These are phyloP conservation scores for Drosophila murphyi DNA, from an alignment of 1,140 invertebrate species.

Conservation along the genomic window DNA sequence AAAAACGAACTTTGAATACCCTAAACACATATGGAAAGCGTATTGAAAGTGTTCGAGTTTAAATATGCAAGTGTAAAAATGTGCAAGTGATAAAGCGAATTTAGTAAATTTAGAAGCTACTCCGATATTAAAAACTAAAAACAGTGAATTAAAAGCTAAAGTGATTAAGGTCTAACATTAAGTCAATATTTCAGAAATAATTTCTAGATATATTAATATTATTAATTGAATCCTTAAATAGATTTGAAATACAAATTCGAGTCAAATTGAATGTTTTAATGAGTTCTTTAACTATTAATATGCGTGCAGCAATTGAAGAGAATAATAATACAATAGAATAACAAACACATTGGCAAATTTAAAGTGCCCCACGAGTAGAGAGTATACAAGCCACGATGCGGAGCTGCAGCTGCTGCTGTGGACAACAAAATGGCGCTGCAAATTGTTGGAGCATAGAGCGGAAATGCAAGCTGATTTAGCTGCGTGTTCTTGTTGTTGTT, in stretches of 20 bases:
- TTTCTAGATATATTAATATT: too few relatives aligned
- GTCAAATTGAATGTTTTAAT: background rate
- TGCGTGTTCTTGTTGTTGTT: conserved; percentile 34
- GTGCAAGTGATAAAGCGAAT: background rate
- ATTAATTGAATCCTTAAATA: too few relatives aligned
- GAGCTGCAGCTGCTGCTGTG: conserved; percentile 37
- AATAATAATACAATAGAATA: too few relatives aligned
- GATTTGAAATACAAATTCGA: too few relatives aligned
- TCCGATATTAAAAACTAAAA: too few relatives aligned
- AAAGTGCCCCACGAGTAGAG: background rate
- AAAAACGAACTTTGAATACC: conserved; percentile 10
- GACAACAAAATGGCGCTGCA: conserved; percentile 70
- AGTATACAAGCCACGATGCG: conserved; percentile 12
- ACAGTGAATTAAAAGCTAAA: too few relatives aligned
- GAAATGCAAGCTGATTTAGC: conserved; percentile 75
- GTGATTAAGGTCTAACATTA: too few relatives aligned
- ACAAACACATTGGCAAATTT: background rate
- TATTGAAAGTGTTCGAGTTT: background rate
- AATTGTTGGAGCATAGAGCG: conserved; percentile 77
- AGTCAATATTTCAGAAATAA: too few relatives aligned
- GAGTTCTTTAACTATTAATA: background rate
- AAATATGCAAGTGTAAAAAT: background rate
- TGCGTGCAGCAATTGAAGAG: background rate
- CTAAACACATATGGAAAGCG: conserved; percentile 2
- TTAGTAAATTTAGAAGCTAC: too few relatives aligned